These are phyloP conservation scores for Labeo rohita DNA, from an alignment of 2,113 vertebrate genomes.

Conservation along the genomic window DNA sequence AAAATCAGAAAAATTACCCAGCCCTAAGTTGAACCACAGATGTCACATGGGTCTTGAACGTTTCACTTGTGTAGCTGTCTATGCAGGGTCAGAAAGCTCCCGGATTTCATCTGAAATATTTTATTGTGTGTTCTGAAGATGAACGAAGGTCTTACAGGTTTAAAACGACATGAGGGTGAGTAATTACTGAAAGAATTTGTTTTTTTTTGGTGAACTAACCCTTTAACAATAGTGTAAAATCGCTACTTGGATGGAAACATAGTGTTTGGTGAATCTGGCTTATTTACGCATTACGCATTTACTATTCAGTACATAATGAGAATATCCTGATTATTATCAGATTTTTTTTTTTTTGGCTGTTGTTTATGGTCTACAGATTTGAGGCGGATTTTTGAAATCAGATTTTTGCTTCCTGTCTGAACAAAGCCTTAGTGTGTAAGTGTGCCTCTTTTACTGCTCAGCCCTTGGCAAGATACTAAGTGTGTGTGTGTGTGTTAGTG, in stretches of 20 bases:
- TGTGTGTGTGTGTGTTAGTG: constrained; percentile 11
- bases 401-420: constrained; percentile 10
- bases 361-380: neutral
- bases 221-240: neutral
- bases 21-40: no score
- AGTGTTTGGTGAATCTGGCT: neutral
- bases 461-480: constrained; percentile 7
- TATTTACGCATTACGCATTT: neutral
- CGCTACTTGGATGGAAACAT: neutral
- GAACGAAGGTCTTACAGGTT: no score
- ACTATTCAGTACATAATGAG: neutral
- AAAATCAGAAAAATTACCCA: no score
- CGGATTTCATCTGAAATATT: no score
- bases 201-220: no score
- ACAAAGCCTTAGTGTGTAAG: constrained; percentile 14
- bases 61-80: no score
- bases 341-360: neutral
- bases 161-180: no score
- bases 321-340: neutral
- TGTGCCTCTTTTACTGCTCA: constrained; percentile 30
- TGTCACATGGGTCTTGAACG: no score
- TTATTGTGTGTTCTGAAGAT: no score
- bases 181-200: no score
- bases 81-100: no score
- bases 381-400: neutral